Percentiles rank a stretch among this genome's conserved stretches.
These are phyloP conservation scores for Yponomeuta malinellus DNA, from an alignment of 2,888 invertebrate genomes.

Conservation along the genomic window DNA sequence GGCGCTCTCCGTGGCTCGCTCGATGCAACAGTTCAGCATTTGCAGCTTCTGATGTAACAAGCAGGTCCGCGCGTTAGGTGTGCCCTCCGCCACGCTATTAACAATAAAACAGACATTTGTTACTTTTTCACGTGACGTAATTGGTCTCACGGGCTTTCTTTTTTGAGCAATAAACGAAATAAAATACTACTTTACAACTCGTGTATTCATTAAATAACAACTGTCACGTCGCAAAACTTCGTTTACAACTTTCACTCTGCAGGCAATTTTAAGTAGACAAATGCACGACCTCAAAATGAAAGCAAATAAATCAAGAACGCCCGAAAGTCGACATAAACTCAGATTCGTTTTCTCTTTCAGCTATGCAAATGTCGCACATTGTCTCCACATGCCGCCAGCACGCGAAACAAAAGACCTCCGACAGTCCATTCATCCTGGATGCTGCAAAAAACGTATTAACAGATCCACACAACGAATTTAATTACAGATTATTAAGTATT, in stretches of 20 bases:
- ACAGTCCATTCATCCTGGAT: background rate
- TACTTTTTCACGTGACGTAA: constrained; percentile 12
- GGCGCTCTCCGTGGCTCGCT: constrained; percentile 70
- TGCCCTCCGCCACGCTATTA: constrained; percentile 84
- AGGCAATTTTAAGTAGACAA: constrained; percentile 47
- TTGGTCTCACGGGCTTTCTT: background rate
- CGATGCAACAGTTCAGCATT: constrained; percentile 87
- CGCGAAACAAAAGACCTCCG: too few relatives aligned
- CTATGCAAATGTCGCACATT: constrained; percentile 35
- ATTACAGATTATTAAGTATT: too few relatives aligned
- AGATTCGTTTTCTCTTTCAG: constrained; percentile 53
- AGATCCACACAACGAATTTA: too few relatives aligned
- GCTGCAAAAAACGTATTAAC: background rate
- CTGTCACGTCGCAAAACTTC: constrained; percentile 43
- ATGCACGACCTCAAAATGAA: constrained; percentile 54
- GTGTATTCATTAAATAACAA: constrained; percentile 30
- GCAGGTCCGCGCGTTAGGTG: constrained; percentile 92
- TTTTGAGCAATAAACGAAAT: background rate
- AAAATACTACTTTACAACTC: background rate
- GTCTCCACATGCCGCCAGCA: background rate
- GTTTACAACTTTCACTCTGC: constrained; percentile 56
- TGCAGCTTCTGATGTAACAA: constrained; percentile 96
- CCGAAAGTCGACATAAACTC: constrained; percentile 33
- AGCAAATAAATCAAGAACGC: constrained; percentile 54
- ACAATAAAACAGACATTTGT: constrained; percentile 25